These are phyloP conservation scores for Lepidonotus clava DNA, from an alignment of 2,888 invertebrate genomes.

Conservation along the genomic window DNA sequence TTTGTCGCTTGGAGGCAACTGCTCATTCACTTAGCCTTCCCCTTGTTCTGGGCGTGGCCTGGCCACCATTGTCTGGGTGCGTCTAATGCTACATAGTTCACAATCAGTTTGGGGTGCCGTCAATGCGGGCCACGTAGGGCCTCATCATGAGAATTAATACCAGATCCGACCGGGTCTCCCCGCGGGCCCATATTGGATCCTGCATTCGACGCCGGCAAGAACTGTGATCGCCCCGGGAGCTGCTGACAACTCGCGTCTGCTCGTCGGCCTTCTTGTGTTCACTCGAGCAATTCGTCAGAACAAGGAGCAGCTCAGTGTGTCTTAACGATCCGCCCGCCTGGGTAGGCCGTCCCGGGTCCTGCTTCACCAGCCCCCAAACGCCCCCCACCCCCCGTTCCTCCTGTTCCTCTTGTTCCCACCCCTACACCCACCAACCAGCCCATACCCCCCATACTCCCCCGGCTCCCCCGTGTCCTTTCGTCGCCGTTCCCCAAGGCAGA, in stretches of 20 bases:
- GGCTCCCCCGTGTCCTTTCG: neutral
- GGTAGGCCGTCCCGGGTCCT: neutral
- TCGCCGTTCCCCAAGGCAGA: neutral
- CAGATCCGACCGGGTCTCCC: neutral
- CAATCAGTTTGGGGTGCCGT: neutral
- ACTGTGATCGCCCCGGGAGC: conserved; percentile 23
- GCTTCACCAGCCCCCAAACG: neutral
- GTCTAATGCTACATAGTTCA: conserved; percentile 12
- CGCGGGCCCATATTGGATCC: conserved; percentile 18
- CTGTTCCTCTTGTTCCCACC: no score
- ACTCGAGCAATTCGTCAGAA: conserved; percentile 31
- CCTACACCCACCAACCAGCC: neutral
- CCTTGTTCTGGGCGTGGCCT: neutral
- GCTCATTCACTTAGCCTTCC: neutral
- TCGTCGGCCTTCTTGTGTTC: conserved; percentile 12
- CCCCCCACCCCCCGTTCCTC: no score
- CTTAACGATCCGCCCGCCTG: conserved; percentile 17
- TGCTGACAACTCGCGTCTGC: conserved; percentile 24
- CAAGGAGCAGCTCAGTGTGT: neutral
- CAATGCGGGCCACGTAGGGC: neutral
- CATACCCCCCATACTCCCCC: neutral
- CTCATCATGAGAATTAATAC: conserved; percentile 19
- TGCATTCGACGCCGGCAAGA: conserved; percentile 19
- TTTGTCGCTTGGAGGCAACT: neutral
- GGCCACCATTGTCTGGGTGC: neutral